Percentiles rank a stretch among this genome's conserved stretches.
Conservation (phyloP, 2,888 invertebrate species). For the Argyresthia albistria region DNA sequence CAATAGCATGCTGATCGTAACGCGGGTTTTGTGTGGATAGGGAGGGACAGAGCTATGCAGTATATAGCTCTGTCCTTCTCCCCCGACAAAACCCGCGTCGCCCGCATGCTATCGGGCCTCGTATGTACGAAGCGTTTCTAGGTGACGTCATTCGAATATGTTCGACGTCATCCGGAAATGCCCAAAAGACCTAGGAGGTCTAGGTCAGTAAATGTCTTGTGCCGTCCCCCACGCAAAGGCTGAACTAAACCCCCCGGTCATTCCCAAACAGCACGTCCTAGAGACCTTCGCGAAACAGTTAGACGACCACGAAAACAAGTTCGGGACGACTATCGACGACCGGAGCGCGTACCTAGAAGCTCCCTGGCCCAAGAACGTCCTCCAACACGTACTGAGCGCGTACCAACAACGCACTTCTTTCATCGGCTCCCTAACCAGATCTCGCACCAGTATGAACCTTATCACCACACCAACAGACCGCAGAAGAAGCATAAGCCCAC, state of each 20-base stretch:
- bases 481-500: slow-evolving; percentile 44
- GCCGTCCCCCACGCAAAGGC: not conserved
- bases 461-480: slow-evolving; percentile 41
- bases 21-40: no score
- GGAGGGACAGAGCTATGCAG: no score
- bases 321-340: slow-evolving; percentile 46
- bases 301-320: slow-evolving; percentile 60
- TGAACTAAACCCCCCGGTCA: not conserved
- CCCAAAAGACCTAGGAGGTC: not conserved
- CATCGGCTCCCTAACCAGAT: slow-evolving; percentile 68
- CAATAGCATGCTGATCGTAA: no score
- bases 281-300: slow-evolving; percentile 47
- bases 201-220: not conserved
- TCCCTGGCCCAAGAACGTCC: slow-evolving; percentile 58
- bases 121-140: no score
- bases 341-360: slow-evolving; percentile 36
- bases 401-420: slow-evolving; percentile 58
- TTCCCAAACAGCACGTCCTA: slow-evolving; percentile 40
- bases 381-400: slow-evolving; percentile 47
- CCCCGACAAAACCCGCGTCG: no score
- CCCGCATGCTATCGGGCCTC: no score
- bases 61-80: no score
- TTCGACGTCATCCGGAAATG: no score
- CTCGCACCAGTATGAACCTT: slow-evolving; percentile 66
- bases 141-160: no score